Conservation (phyloP, 2,888 invertebrate species). For the Rotaria magnacalcarata region DNA sequence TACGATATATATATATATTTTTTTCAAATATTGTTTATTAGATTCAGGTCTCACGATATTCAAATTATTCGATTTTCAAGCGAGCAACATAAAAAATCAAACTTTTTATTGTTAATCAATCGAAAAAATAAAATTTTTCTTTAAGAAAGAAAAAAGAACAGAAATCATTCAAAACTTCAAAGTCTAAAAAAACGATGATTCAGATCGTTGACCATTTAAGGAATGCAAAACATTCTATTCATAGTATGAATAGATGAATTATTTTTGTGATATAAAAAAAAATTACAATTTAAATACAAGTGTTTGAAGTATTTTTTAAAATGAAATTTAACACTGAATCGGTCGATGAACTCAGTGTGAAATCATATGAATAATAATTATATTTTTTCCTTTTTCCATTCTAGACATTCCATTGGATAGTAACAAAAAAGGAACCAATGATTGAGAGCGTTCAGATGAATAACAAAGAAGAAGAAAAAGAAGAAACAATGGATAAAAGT, state of each 20-base stretch:
- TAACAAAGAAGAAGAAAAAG: neutral
- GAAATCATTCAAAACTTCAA: neutral
- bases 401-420: conserved; percentile 26
- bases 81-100: too few relatives aligned
- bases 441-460: neutral
- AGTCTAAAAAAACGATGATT: neutral
- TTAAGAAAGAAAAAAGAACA: neutral
- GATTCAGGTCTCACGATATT: neutral
- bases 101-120: neutral
- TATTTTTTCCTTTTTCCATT: neutral
- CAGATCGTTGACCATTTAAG: neutral
- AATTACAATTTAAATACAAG: neutral
- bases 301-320: neutral
- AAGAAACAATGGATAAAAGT: neutral
- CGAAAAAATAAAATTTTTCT: too few relatives aligned
- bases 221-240: neutral
- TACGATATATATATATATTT: too few relatives aligned
- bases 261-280: neutral
- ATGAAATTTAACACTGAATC: neutral
- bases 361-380: neutral
- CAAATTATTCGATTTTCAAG: neutral
- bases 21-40: too few relatives aligned
- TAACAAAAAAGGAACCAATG: conserved; percentile 36
- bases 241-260: neutral
- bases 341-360: neutral